phyloP scores from a whole-genome alignment of 2,888 invertebrate genomes.

The Drosophila putrida region DNA sequence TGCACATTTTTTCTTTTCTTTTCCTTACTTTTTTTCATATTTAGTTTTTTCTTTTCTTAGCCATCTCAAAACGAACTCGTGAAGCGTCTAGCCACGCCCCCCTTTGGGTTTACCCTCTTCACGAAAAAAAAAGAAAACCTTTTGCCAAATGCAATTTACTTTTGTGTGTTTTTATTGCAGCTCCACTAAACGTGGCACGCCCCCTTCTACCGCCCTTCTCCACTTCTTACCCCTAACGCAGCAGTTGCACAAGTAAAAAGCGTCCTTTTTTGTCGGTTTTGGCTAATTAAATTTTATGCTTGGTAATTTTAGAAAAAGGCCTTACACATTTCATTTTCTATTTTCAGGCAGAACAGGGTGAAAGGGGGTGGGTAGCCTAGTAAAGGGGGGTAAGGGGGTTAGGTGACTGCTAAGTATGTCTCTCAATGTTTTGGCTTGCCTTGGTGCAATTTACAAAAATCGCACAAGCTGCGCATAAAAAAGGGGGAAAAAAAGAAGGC shows the following conservation, averaged over 20 bases:
- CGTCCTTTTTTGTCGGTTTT: conserved; percentile 69
- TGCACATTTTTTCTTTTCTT: conserved; percentile 42
- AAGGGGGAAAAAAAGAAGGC: conserved; percentile 29
- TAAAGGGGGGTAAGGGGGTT: background rate
- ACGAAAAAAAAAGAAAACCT: conserved; percentile 32
- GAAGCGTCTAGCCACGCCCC: background rate
- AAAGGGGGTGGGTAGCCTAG: background rate
- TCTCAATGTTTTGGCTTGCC: conserved; percentile 27
- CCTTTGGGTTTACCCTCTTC: background rate
- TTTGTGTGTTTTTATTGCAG: conserved; percentile 61
- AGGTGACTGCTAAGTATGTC: conserved; percentile 42
- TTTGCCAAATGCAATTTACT: conserved; percentile 74
- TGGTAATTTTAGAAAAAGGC: conserved; percentile 79
- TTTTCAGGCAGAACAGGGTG: conserved; percentile 6
- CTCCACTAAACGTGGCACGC: conserved; percentile 15
- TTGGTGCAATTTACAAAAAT: conserved; percentile 54
- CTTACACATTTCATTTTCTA: conserved; percentile 48
- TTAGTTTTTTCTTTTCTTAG: background rate
- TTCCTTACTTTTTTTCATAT: too few species aligned
- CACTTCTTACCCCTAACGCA: conserved; percentile 11
- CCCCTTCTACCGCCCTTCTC: background rate
- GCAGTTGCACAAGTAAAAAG: conserved; percentile 31
- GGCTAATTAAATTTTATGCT: conserved; percentile 81
- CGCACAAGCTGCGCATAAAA: conserved; percentile 68
- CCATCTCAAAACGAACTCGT: conserved; percentile 14